phyloP scores from a whole-genome alignment of 2,113 vertebrate genomes.

The Sterrhoptilus dennistouni region DNA sequence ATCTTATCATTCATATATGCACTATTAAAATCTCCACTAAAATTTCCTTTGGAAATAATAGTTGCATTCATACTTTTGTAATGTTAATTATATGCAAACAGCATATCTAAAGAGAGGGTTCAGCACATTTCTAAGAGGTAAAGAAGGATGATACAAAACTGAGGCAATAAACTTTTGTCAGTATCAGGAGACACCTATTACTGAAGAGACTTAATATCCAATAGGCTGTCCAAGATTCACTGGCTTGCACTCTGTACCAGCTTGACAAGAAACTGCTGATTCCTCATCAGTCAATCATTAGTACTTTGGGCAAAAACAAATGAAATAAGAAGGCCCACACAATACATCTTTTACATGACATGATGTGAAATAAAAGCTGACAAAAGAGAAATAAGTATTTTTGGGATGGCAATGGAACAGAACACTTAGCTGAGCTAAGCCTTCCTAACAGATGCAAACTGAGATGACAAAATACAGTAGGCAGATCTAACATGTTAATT shows the following conservation, averaged over 20 bases:
- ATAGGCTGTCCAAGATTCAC: neutral
- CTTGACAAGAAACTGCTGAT: too few relatives aligned
- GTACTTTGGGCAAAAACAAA: neutral
- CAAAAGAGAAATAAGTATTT: neutral
- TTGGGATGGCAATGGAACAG: neutral
- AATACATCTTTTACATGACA: neutral
- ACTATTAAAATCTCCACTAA: neutral
- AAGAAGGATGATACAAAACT: neutral
- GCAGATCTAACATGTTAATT: neutral
- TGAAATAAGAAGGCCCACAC: neutral
- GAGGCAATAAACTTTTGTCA: neutral
- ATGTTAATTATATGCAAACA: conserved; percentile 2
- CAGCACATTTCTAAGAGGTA: neutral
- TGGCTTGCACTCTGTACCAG: neutral
- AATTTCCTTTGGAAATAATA: neutral
- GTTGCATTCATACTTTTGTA: neutral
- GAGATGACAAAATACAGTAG: neutral
- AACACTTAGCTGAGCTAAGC: neutral
- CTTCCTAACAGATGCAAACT: neutral
- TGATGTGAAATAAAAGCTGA: neutral
- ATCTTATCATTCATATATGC: neutral
- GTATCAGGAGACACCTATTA: neutral
- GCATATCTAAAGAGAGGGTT: neutral
- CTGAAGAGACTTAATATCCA: neutral
- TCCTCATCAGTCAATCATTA: neutral